Conservation (phyloP, 2,113 vertebrate species). For the Oxyura jamaicensis region DNA sequence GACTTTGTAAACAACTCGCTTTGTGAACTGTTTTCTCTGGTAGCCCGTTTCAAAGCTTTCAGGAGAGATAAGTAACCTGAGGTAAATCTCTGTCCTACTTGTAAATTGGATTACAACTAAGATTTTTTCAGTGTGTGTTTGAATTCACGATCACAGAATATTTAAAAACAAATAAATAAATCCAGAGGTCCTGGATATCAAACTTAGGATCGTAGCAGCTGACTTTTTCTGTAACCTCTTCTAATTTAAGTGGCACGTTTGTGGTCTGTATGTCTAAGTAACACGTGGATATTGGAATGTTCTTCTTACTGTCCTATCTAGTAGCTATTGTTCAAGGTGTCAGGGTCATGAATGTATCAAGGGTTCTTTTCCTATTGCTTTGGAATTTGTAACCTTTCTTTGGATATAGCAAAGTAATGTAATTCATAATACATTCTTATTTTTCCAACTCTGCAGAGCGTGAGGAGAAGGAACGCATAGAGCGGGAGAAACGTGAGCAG, state of each 20-base stretch:
- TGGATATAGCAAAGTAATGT: not conserved
- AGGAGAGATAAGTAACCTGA: not conserved
- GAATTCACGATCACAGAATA: not conserved
- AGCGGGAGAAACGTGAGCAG: slow-evolving; percentile 92
- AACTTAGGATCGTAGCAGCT: not conserved
- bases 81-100: not conserved
- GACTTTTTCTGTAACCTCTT: not conserved
- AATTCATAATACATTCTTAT: not conserved
- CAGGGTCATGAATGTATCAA: not conserved
- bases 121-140: not conserved
- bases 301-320: not conserved
- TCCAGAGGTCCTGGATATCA: not conserved
- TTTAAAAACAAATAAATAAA: not conserved
- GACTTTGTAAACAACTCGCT: not conserved
- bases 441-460: slow-evolving; percentile 78
- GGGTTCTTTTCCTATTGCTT: not conserved
- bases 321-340: not conserved
- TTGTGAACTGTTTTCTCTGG: not conserved
- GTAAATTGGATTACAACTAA: not conserved
- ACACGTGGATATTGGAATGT: rapidly evolving
- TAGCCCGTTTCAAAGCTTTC: not conserved
- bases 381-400: not conserved
- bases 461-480: slow-evolving; percentile 90
- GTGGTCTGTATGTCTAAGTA: not conserved
- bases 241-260: not conserved